These are phyloP conservation scores for Nyleta sp. DNA, from an alignment of 2,888 invertebrate species.

Conservation along the genomic window DNA sequence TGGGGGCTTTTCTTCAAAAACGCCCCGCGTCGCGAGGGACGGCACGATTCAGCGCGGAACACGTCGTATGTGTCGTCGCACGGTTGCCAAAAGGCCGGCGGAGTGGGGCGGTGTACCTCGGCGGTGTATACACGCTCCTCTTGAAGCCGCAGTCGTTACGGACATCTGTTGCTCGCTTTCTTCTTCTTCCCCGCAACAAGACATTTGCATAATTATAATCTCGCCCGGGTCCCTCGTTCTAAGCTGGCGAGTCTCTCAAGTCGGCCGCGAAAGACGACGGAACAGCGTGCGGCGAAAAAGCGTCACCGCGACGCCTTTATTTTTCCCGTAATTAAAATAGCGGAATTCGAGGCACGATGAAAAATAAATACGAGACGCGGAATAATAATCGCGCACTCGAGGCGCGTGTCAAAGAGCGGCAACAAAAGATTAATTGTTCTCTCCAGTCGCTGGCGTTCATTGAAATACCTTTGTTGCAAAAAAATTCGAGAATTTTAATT, in stretches of 20 bases:
- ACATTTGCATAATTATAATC: conserved; percentile 82
- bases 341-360: conserved; percentile 26
- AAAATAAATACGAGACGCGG: conserved; percentile 39
- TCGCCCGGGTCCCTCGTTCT: conserved; percentile 65
- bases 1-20: conserved; percentile 49
- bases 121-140: conserved; percentile 61
- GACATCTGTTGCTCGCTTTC: conserved; percentile 80
- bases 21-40: conserved; percentile 42
- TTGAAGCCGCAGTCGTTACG: conserved; percentile 74
- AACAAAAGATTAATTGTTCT: conserved; percentile 49
- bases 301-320: conserved; percentile 14
- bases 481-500: conserved; percentile 57
- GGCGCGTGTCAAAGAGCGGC: conserved; percentile 35
- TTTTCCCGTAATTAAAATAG: conserved; percentile 55
- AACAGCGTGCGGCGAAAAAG: conserved; percentile 22
- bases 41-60: conserved; percentile 32
- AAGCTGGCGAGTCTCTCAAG: conserved; percentile 35
- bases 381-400: conserved; percentile 20
- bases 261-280: conserved; percentile 11
- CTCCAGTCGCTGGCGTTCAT: conserved; percentile 5
- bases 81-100: conserved; percentile 41
- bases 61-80: conserved; percentile 39
- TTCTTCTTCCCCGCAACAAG: conserved; percentile 76
- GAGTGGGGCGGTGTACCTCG: conserved; percentile 20
- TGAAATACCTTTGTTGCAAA: conserved; percentile 50